These are phyloP conservation scores for Dendrolimus punctatus DNA, from an alignment of 1,140 invertebrate genomes.

Conservation along the genomic window DNA sequence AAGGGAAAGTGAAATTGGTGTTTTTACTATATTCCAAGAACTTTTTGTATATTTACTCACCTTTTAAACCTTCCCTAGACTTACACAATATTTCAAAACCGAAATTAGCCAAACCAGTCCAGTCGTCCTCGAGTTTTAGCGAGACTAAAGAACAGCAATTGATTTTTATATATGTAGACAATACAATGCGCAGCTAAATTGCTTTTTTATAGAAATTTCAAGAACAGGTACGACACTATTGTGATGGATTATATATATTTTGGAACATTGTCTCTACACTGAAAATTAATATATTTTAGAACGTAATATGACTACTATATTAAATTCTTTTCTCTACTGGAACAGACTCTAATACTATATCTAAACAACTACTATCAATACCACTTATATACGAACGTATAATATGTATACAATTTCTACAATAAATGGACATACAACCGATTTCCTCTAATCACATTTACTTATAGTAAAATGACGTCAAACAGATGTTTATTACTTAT, in stretches of 20 bases:
- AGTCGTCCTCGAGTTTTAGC: no score
- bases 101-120: no score
- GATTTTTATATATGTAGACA: no score
- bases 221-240: no score
- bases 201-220: no score
- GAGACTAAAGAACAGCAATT: no score
- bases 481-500: no score
- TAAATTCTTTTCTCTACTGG: slow-evolving; percentile 47
- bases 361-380: slow-evolving; percentile 32
- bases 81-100: no score
- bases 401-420: slow-evolving; percentile 27
- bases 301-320: slow-evolving; percentile 16
- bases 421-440: slow-evolving; percentile 66
- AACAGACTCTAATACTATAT: slow-evolving; percentile 34
- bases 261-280: neutral
- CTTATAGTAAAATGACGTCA: slow-evolving; percentile 20
- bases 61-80: no score
- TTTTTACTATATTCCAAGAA: no score
- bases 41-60: no score
- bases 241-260: neutral
- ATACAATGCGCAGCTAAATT: neutral
- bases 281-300: neutral
- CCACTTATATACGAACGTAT: slow-evolving; percentile 29
- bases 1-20: no score
- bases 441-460: slow-evolving; percentile 41